These are phyloP conservation scores for Oceanodroma leucorhoa DNA, from an alignment of 2,797 vertebrate species.

Conservation along the genomic window DNA sequence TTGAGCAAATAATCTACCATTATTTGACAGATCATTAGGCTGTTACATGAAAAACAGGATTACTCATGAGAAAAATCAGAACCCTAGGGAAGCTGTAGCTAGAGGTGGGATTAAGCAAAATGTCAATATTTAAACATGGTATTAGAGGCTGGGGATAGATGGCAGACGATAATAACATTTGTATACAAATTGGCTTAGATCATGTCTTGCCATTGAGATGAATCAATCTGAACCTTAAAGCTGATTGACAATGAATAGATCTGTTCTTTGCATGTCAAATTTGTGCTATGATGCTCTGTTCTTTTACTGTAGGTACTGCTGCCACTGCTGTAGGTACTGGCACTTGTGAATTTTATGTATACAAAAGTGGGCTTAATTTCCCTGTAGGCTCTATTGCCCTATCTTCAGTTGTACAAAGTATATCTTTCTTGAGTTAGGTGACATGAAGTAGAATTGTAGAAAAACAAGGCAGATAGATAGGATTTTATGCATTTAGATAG, in stretches of 20 bases:
- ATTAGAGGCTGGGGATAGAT: background rate
- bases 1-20: background rate
- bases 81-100: background rate
- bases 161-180: background rate
- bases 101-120: background rate
- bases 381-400: background rate
- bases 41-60: background rate
- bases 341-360: background rate
- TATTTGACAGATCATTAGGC: background rate
- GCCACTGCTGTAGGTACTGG: background rate
- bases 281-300: background rate
- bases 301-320: background rate
- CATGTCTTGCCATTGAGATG: background rate
- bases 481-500: background rate
- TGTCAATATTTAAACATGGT: background rate
- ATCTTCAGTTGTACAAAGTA: background rate
- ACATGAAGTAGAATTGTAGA: background rate
- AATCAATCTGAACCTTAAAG: background rate
- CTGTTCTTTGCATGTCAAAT: background rate
- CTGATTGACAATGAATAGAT: background rate
- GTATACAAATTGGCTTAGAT: background rate
- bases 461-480: background rate
- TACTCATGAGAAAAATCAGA: background rate
- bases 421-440: background rate
- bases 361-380: background rate